A percentile compares a stretch with the other conserved stretches of the same genome.
phyloP scores from a whole-genome alignment of 1,140 invertebrate species.

The Trichonephila clavata region DNA sequence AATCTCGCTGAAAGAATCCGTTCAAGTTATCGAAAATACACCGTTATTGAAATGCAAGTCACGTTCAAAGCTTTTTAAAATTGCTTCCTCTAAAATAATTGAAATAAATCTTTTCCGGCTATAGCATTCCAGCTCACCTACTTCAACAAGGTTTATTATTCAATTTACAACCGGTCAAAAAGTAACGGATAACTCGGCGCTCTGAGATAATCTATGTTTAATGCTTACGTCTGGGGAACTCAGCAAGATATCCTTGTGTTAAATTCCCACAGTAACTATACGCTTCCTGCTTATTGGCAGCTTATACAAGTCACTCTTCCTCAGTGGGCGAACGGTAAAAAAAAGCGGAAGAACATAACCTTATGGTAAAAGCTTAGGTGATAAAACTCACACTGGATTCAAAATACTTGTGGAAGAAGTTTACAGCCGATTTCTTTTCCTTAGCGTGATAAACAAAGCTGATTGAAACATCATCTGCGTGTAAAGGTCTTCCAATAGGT shows the following conservation, averaged over 20 bases:
- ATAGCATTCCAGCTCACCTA: neutral
- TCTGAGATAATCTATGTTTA: neutral
- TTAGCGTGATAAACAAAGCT: conserved; percentile 12
- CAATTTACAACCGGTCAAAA: neutral
- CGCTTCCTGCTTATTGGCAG: neutral
- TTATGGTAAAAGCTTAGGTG: conserved; percentile 2
- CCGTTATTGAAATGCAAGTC: too few relatives aligned
- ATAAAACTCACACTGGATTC: conserved; percentile 5
- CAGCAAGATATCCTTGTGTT: neutral
- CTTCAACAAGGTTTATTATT: neutral
- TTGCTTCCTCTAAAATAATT: neutral
- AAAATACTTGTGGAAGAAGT: neutral
- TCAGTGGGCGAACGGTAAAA: neutral
- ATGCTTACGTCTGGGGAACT: neutral
- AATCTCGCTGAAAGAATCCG: too few relatives aligned
- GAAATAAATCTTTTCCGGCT: neutral
- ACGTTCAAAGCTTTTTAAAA: neutral
- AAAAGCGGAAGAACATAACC: neutral
- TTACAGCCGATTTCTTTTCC: neutral
- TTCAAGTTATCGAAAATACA: too few relatives aligned
- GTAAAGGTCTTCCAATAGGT: neutral
- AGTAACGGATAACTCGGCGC: neutral
- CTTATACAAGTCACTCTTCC: neutral
- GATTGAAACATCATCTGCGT: neutral
- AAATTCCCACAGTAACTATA: neutral